Evolutionary conservation across 2,888 invertebrate genomes (phyloP).

Genomic region (Ischnus inquisitorius): DNA sequence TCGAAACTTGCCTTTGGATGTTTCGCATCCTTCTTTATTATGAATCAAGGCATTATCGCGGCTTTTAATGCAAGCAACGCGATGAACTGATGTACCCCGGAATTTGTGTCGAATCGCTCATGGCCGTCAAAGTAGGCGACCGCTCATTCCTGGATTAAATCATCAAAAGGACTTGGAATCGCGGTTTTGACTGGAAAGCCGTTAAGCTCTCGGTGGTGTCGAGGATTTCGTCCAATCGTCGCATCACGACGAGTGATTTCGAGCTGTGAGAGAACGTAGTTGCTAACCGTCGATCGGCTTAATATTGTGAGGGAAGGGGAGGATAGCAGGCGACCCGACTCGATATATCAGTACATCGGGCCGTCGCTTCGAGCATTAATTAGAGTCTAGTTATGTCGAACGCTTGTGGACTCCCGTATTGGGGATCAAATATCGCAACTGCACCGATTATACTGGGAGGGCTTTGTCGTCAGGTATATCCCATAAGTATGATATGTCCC

Average conservation of each 20-base stretch:
- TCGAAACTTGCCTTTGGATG: background rate
- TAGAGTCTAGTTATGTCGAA: constrained; percentile 64
- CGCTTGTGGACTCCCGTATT: constrained; percentile 49
- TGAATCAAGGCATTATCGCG: background rate
- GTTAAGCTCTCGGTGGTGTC: constrained; percentile 25
- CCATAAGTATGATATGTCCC: background rate
- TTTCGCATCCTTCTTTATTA: background rate
- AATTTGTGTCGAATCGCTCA: constrained; percentile 13
- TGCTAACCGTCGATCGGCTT: constrained; percentile 65
- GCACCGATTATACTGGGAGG: constrained; percentile 20
- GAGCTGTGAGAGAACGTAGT: constrained; percentile 48
- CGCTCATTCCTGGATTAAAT: constrained; percentile 47
- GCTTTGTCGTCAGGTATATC: background rate
- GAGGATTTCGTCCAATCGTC: constrained; percentile 62
- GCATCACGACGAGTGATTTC: constrained; percentile 40
- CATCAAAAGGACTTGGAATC: constrained; percentile 63
- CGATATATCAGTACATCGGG: constrained; percentile 50
- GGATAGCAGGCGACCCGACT: constrained; percentile 40
- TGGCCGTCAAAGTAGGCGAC: constrained; percentile 30
- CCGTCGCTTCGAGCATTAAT: constrained; percentile 62
- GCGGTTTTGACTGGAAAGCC: constrained; percentile 46
- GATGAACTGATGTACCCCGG: background rate
- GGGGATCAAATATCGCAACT: constrained; percentile 64
- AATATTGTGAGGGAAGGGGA: constrained; percentile 46
- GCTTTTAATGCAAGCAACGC: background rate